Conservation (phyloP, 2,113 vertebrate genomes). For the Atherinomorus stipes region DNA sequence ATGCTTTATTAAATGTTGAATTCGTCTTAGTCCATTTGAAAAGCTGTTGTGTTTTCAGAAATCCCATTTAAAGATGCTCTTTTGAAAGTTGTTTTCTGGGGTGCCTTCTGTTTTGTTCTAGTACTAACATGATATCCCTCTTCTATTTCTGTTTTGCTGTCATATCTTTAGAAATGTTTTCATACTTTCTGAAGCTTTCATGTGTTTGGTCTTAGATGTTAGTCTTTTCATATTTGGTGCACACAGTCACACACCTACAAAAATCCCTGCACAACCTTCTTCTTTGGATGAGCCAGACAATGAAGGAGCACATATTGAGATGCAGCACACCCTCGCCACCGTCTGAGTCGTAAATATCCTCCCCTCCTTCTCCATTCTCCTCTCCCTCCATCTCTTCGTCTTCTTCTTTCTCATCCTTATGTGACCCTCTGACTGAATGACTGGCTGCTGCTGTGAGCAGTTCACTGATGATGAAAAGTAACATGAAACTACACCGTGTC, state of each 20-base stretch:
- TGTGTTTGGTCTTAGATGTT: slow-evolving; percentile 14
- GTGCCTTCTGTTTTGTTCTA: not conserved
- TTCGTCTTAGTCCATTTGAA: too few relatives aligned
- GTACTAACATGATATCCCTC: too few relatives aligned
- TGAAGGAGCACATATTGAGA: slow-evolving; percentile 64
- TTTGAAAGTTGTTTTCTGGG: not conserved
- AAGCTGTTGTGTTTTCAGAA: too few relatives aligned
- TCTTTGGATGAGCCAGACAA: slow-evolving; percentile 46
- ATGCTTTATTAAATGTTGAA: too few relatives aligned
- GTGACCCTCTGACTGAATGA: slow-evolving; percentile 43
- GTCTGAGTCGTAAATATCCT: slow-evolving; percentile 74
- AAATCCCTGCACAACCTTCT: slow-evolving; percentile 28
- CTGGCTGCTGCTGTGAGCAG: slow-evolving; percentile 7
- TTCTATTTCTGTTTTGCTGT: not conserved
- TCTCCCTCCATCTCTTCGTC: slow-evolving; percentile 30
- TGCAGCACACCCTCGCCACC: slow-evolving; percentile 60
- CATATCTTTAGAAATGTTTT: not conserved
- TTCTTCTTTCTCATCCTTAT: slow-evolving; percentile 36
- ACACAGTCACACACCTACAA: slow-evolving; percentile 21
- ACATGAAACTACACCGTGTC: slow-evolving; percentile 39
- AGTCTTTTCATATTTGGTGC: slow-evolving; percentile 9
- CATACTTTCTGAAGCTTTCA: not conserved
- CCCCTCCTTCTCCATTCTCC: slow-evolving; percentile 21
- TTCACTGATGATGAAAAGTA: slow-evolving; percentile 37
- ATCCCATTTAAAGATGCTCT: too few relatives aligned